Base-by-base conservation (phyloP, 2,113 vertebrate species). In the Phodopus roborovskii region DNA sequence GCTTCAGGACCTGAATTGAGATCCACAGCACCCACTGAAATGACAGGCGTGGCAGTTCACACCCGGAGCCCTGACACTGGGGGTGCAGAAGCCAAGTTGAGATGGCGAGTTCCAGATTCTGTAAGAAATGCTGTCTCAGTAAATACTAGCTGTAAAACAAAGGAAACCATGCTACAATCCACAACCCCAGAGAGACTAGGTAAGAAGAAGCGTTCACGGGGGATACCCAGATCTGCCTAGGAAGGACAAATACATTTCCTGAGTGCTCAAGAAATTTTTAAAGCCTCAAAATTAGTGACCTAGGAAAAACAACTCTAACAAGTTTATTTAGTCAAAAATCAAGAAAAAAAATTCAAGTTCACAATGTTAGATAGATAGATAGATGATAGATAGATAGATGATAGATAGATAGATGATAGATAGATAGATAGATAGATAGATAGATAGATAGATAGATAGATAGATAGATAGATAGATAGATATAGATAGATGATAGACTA, bases 271-370 rank as follows among this genome's bases (percentile, higher is more conserved):
- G 10, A 89, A 48, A 83, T 4, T 48, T 39, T 70, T 30, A 77
- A 86, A 87, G 3, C 16, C 16, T 82, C 60, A 84, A 94, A 93
- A 87, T 89, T 90, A 94, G 88, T 73, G 11, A 96, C 2, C 5
- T 56, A 92, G n/a, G n/a, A n/a, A 45, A 7, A 53, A 56, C 60
- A 53, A 75, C 42, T 39, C 33, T 90, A 79, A 82, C 4, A 90
- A 77, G 11, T 1, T 33, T 17, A n/a, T 84, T 2, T 5, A 79
- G 3, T 50, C 16, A 56, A 88, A 87, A 74, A 60, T 42, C 30
- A 66, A 50, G 30, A 91, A 91, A 4, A 71, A 93, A 56, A n/a
- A n/a, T n/a, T n/a, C n/a, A n/a, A n/a, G n/a, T n/a, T n/a, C n/a
- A n/a, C n/a, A n/a, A n/a, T n/a, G n/a, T 33, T 33, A 68, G 64